Evolutionary conservation across 2,797 vertebrate species (phyloP).

Genomic region (Diplodus puntazzo): DNA sequence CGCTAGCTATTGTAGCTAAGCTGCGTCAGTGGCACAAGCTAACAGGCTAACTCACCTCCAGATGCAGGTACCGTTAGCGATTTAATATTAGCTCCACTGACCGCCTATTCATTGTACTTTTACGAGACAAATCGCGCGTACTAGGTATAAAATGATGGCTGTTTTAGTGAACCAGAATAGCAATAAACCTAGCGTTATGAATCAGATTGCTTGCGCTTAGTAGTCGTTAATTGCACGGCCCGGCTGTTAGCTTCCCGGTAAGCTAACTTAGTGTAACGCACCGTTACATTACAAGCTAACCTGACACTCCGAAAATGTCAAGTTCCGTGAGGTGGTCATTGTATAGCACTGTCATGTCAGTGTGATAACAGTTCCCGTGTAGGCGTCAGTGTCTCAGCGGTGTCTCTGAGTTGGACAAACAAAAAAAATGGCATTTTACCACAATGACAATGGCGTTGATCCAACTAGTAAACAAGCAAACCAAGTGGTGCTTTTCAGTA

Average conservation of each 20-base stretch:
- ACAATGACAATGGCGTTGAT: background rate
- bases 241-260: slow-evolving; percentile 32
- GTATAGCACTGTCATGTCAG: accelerated
- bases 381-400: background rate
- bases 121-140: background rate
- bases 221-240: slow-evolving; percentile 6
- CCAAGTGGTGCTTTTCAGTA: background rate
- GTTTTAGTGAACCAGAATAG: accelerated
- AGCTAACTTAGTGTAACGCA: slow-evolving; percentile 30
- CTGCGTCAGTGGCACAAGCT: slow-evolving; percentile 69
- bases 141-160: accelerated
- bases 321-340: no score
- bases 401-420: background rate
- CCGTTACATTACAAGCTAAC: no score
- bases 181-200: background rate
- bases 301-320: background rate
- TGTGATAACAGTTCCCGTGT: no score
- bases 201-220: background rate
- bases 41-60: slow-evolving; percentile 55
- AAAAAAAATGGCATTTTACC: background rate
- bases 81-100: background rate
- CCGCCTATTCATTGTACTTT: background rate
- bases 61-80: slow-evolving; percentile 29
- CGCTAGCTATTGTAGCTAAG: slow-evolving; percentile 42
- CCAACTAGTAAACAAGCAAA: background rate